Percentiles rank a stretch among this genome's conserved stretches.
phyloP scores from a whole-genome alignment of 2,797 vertebrate species.

The Alexandromys oeconomus region DNA sequence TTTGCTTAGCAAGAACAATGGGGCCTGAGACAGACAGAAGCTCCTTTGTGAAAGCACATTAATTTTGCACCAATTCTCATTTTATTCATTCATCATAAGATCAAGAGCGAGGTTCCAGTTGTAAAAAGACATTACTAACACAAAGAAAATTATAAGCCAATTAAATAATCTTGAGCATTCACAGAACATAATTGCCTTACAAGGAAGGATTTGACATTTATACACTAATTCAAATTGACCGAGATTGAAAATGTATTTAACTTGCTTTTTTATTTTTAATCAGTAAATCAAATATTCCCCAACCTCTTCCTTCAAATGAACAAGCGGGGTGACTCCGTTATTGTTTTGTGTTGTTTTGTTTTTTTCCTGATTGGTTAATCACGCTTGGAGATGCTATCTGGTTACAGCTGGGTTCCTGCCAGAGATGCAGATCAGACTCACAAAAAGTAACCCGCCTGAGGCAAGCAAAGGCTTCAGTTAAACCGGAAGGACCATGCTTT shows the following conservation, averaged over 20 bases:
- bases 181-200: background rate
- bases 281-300: slow-evolving; percentile 43
- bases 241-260: slow-evolving; percentile 59
- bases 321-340: slow-evolving; percentile 42
- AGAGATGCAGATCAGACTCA: slow-evolving; percentile 64
- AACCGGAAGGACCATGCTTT: slow-evolving; percentile 30
- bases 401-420: slow-evolving; percentile 69
- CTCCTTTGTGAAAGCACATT: slow-evolving; percentile 56
- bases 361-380: slow-evolving; percentile 61
- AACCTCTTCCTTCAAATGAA: slow-evolving; percentile 44
- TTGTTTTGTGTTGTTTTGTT: background rate
- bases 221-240: slow-evolving; percentile 42
- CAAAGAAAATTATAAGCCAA: slow-evolving; percentile 23
- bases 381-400: slow-evolving; percentile 68
- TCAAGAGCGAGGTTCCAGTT: slow-evolving; percentile 35
- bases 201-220: slow-evolving; percentile 28
- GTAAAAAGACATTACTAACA: slow-evolving; percentile 41
- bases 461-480: slow-evolving; percentile 59
- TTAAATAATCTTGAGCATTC: slow-evolving; percentile 10
- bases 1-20: slow-evolving; percentile 34
- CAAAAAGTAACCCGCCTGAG: slow-evolving; percentile 71
- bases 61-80: slow-evolving; percentile 62
- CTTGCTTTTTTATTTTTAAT: slow-evolving; percentile 29
- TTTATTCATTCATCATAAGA: slow-evolving; percentile 62
- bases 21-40: background rate